phyloP scores from a whole-genome alignment of 2,888 invertebrate species.

The Hyposoter didymator region DNA sequence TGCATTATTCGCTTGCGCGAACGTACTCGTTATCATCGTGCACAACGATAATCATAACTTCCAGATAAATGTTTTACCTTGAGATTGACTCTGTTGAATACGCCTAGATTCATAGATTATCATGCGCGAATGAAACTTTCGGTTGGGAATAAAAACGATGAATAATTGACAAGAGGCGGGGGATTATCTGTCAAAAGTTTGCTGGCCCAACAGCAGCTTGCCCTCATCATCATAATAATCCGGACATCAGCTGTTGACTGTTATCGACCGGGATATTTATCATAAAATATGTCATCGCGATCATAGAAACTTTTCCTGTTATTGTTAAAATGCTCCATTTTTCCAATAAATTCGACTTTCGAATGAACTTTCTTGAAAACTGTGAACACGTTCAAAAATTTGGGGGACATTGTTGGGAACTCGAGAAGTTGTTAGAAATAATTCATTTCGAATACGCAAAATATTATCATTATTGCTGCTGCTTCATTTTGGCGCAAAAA shows the following conservation, averaged over 20 bases:
- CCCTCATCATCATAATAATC: conserved; percentile 45
- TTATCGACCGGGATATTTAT: conserved; percentile 61
- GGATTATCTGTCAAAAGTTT: conserved; percentile 58
- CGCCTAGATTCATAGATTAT: conserved; percentile 91
- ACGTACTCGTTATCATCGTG: conserved; percentile 24
- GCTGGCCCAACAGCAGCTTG: not conserved
- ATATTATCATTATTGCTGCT: not conserved
- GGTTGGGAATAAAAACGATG: conserved; percentile 47
- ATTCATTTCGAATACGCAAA: not conserved
- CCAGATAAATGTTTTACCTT: conserved; percentile 85
- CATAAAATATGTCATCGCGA: not conserved
- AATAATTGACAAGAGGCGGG: conserved; percentile 31
- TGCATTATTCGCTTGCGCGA: conserved; percentile 58
- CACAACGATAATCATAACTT: conserved; percentile 35
- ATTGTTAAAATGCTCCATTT: not conserved
- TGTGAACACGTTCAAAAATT: not conserved
- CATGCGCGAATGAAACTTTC: conserved; percentile 71
- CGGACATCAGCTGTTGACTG: conserved; percentile 60
- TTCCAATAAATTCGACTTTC: not conserved
- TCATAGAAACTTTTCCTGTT: not conserved
- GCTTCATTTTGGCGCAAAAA: not conserved
- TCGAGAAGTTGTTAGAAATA: not conserved
- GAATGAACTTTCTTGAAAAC: not conserved
- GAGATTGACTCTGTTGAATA: conserved; percentile 92
- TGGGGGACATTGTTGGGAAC: not conserved